Conservation (phyloP, 1,140 invertebrate species). For the Drosophila aff. region DNA sequence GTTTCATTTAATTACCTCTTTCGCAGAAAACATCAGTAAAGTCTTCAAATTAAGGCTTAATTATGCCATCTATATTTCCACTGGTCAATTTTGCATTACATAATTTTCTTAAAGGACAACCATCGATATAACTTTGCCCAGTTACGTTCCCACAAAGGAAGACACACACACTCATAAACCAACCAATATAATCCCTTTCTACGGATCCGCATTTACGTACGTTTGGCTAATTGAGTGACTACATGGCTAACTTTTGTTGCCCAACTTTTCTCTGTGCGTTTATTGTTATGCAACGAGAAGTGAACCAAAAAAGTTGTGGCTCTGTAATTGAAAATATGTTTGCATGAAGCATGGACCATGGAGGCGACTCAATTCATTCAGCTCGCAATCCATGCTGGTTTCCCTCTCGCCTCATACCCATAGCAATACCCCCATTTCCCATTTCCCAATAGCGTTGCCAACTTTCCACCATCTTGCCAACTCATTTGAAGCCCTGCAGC, state of each 20-base stretch:
- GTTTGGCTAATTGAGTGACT: slow-evolving; percentile 55
- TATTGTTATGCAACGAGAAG: slow-evolving; percentile 51
- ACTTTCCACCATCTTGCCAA: slow-evolving; percentile 52
- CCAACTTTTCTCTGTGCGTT: slow-evolving; percentile 37
- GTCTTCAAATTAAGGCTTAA: not conserved
- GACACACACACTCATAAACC: not conserved
- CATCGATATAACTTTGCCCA: slow-evolving; percentile 30
- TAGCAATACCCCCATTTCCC: not conserved
- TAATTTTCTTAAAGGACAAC: slow-evolving; percentile 6
- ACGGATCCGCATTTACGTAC: slow-evolving; percentile 36
- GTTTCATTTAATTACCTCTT: too few relatives aligned
- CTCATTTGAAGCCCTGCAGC: slow-evolving; percentile 48
- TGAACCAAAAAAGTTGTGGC: slow-evolving; percentile 47
- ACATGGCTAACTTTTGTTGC: slow-evolving; percentile 44
- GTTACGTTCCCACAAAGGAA: not conserved
- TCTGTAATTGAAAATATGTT: slow-evolving; percentile 56
- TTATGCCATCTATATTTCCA: not conserved
- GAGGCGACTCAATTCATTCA: slow-evolving; percentile 47
- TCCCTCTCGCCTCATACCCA: not conserved
- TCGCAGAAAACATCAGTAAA: not conserved
- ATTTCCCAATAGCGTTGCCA: slow-evolving; percentile 25
- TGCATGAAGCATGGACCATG: slow-evolving; percentile 19
- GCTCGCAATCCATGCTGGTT: slow-evolving; percentile 26
- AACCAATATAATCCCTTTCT: slow-evolving; percentile 27
- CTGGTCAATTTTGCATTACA: slow-evolving; percentile 18